Percentiles rank a stretch among this genome's conserved stretches.
These are phyloP conservation scores for Notechis scutatus DNA, from an alignment of 2,113 vertebrate genomes.

Conservation along the genomic window DNA sequence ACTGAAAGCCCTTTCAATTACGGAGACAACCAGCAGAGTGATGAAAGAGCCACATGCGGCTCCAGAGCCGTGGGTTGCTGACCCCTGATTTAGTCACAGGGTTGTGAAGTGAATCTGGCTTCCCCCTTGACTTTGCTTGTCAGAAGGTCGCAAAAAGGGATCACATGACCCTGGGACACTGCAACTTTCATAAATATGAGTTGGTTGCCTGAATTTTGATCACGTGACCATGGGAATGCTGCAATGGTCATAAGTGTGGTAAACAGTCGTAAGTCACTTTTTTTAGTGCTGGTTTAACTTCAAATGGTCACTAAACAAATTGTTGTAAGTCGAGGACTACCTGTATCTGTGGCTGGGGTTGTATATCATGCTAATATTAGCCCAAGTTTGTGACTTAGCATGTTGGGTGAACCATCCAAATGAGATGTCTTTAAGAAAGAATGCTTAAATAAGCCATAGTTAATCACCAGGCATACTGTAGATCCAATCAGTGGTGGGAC, in stretches of 20 bases:
- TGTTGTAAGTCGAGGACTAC: not conserved
- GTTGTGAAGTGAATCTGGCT: not conserved
- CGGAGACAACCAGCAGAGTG: too few species aligned
- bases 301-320: not conserved
- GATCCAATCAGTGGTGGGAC: too few species aligned
- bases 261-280: not conserved
- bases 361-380: not conserved
- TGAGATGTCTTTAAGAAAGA: not conserved
- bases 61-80: too few species aligned
- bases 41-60: too few species aligned
- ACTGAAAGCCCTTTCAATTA: too few species aligned
- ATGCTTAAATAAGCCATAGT: not conserved
- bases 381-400: not conserved
- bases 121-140: not conserved
- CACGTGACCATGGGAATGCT: not conserved
- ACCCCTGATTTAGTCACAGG: not conserved
- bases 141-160: not conserved
- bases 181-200: not conserved
- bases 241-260: not conserved
- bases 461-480: not conserved
- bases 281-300: not conserved
- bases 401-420: not conserved
- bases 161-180: not conserved
- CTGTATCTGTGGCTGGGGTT: not conserved
- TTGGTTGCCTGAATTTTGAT: not conserved